A percentile compares a stretch with the other conserved stretches of the same genome.
Evolutionary conservation across 2,797 vertebrate species (phyloP).

Genomic region (Carduelis carduelis): DNA sequence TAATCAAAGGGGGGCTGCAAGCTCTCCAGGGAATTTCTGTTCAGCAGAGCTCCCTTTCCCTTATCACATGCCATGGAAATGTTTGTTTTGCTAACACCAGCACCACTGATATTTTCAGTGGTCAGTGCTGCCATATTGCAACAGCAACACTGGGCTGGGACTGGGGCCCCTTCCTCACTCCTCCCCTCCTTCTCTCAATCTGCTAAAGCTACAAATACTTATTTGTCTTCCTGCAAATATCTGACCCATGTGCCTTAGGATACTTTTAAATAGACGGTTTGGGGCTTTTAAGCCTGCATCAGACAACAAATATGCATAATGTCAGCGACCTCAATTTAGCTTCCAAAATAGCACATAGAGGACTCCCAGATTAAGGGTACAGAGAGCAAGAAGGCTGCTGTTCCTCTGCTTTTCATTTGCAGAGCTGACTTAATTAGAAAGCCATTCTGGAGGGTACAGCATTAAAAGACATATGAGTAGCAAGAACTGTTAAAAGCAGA

Average conservation of each 20-base stretch:
- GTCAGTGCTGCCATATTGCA: not conserved
- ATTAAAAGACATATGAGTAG: conserved; percentile 7
- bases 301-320: conserved; percentile 58
- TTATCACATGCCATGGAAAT: not conserved
- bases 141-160: not conserved
- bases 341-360: conserved; percentile 57
- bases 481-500: conserved; percentile 50
- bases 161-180: not conserved
- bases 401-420: conserved; percentile 55
- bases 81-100: not conserved
- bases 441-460: conserved; percentile 43
- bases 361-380: conserved; percentile 44
- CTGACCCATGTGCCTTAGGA: conserved; percentile 24
- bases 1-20: not conserved
- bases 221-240: conserved; percentile 38
- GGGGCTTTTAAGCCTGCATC: conserved; percentile 39
- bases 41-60: not conserved
- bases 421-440: conserved; percentile 57
- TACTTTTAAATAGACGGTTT: conserved; percentile 29
- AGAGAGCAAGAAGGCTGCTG: conserved; percentile 38
- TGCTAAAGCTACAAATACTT: not conserved
- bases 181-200: not conserved
- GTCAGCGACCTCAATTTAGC: conserved; percentile 51
- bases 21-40: not conserved
- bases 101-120: not conserved